These are phyloP conservation scores for Mastigias papua DNA, from an alignment of 30 jellyfish, hydroid and myxozoan genomes.

Conservation along the genomic window DNA sequence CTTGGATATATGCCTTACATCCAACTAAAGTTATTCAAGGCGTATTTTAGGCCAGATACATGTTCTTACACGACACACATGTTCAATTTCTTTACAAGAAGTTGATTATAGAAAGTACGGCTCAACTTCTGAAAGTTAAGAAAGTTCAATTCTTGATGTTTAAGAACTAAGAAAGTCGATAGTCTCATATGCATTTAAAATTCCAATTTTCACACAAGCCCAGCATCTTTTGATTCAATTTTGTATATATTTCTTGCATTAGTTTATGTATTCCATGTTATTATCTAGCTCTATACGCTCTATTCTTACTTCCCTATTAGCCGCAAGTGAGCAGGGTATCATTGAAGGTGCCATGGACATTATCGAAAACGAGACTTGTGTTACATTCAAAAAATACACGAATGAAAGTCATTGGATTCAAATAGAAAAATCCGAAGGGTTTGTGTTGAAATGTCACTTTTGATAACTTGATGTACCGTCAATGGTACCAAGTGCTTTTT, in stretches of 20 bases:
- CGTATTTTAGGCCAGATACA: no score
- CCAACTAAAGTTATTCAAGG: no score
- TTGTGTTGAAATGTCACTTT: background rate
- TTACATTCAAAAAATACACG: constrained; percentile 43
- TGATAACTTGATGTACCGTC: background rate
- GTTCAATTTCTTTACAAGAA: no score
- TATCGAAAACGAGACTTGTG: constrained; percentile 60
- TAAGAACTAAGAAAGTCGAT: no score
- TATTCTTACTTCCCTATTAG: background rate
- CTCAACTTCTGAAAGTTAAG: no score
- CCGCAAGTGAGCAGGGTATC: background rate
- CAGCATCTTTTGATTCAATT: background rate
- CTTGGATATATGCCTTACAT: no score
- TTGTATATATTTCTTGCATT: background rate
- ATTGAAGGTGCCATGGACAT: constrained; percentile 55
- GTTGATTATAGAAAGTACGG: no score
- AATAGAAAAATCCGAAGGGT: constrained; percentile 63
- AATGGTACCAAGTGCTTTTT: no score
- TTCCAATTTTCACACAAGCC: no score
- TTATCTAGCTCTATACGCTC: background rate
- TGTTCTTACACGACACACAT: no score
- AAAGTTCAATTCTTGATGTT: no score
- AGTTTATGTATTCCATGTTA: background rate
- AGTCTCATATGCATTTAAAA: no score
- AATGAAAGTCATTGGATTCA: constrained; percentile 76